These are phyloP conservation scores for Drosophila willistoni DNA, from an alignment of 1,140 invertebrate species.

Conservation along the genomic window DNA sequence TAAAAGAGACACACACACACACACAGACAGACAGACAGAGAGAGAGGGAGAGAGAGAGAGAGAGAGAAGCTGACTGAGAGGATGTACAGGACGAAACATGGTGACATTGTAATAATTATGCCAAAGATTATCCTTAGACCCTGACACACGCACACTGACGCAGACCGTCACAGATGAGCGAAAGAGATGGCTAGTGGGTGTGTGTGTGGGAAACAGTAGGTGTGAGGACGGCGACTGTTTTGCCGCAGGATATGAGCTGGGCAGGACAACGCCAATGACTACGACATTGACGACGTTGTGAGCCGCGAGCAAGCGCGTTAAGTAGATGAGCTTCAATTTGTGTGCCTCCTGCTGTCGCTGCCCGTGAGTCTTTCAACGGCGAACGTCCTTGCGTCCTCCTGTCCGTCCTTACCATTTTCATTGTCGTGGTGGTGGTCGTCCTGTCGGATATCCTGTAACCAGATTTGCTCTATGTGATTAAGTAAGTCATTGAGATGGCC, in stretches of 20 bases:
- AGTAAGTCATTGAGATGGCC: constrained; percentile 79
- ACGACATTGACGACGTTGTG: constrained; percentile 59
- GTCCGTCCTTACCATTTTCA: constrained; percentile 3
- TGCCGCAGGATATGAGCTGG: constrained; percentile 72
- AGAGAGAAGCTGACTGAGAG: constrained; percentile 16
- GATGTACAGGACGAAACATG: constrained; percentile 61
- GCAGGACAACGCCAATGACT: constrained; percentile 53
- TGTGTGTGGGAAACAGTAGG: constrained; percentile 3
- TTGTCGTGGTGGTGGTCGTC: constrained; percentile 29
- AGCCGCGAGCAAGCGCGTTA: constrained; percentile 76
- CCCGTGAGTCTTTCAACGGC: neutral
- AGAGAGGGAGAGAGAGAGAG: neutral
- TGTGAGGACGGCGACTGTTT: constrained; percentile 62
- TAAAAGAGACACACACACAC: constrained; percentile 12
- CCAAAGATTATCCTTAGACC: constrained; percentile 79
- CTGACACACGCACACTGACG: constrained; percentile 40
- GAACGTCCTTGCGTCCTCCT: constrained; percentile 19
- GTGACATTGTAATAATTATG: constrained; percentile 81
- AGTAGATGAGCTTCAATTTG: constrained; percentile 80
- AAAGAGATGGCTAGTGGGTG: constrained; percentile 18
- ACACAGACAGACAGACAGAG: constrained; percentile 16
- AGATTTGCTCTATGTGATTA: constrained; percentile 80
- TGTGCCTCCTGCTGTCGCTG: constrained; percentile 42
- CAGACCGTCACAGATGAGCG: constrained; percentile 16
- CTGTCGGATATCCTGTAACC: constrained; percentile 76